Percentiles rank a stretch among this genome's conserved stretches.
These are phyloP conservation scores for Nyctalus aviator DNA, from an alignment of 2,797 vertebrate genomes.

Conservation along the genomic window DNA sequence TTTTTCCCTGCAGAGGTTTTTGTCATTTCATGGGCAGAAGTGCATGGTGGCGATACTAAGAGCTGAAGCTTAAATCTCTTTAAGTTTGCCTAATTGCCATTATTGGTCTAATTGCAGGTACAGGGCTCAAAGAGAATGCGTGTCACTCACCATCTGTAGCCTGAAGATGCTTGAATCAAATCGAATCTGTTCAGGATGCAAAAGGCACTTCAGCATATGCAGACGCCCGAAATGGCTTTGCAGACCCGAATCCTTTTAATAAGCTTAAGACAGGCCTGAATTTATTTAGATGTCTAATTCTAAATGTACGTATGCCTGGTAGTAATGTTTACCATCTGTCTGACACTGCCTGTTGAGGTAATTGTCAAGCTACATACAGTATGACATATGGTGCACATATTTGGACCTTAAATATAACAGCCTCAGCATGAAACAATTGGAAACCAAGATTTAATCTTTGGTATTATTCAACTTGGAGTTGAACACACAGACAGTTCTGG, in stretches of 20 bases:
- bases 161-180: conserved; percentile 75
- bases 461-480: conserved; percentile 83
- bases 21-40: conserved; percentile 76
- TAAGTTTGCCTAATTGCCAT: conserved; percentile 82
- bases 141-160: conserved; percentile 70
- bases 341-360: conserved; percentile 89
- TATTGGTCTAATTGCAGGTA: conserved; percentile 76
- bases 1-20: conserved; percentile 77
- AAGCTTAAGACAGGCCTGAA: conserved; percentile 91
- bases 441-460: conserved; percentile 86
- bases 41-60: conserved; percentile 73
- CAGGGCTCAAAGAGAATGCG: conserved; percentile 74
- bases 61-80: conserved; percentile 77
- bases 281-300: conserved; percentile 93
- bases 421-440: conserved; percentile 88
- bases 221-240: conserved; percentile 88
- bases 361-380: conserved; percentile 90
- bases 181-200: conserved; percentile 74
- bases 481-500: conserved; percentile 81
- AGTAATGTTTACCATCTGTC: conserved; percentile 92
- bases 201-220: conserved; percentile 84
- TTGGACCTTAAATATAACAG: conserved; percentile 88
- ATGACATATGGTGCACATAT: conserved; percentile 90
- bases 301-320: conserved; percentile 89
- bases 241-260: conserved; percentile 91